Evolutionary conservation across 2,797 vertebrate genomes (phyloP).

Genomic region (Sarcoramphus papa): DNA sequence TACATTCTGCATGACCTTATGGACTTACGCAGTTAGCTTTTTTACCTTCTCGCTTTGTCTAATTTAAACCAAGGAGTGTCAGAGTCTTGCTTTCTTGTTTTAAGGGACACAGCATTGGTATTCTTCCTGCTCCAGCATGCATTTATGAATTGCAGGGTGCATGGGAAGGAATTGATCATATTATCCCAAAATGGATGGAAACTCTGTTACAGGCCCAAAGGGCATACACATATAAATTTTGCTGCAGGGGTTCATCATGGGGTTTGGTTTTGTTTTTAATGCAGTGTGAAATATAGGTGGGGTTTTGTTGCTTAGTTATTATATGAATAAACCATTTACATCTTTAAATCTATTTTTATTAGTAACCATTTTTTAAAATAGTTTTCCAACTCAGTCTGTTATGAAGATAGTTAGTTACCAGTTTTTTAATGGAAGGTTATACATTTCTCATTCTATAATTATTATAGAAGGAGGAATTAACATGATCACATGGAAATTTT

Average conservation of each 20-base stretch:
- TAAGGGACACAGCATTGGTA: background rate
- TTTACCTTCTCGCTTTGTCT: background rate
- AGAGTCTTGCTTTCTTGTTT: background rate
- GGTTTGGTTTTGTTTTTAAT: background rate
- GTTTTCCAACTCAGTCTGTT: background rate
- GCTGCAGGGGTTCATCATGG: background rate
- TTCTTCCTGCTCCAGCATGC: background rate
- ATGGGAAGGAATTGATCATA: background rate
- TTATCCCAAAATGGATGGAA: background rate
- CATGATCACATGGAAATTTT: constrained; percentile 52
- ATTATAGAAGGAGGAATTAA: constrained; percentile 49
- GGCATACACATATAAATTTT: background rate
- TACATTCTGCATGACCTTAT: background rate
- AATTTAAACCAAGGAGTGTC: background rate
- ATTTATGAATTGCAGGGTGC: background rate
- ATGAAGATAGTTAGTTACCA: background rate
- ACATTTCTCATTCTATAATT: constrained; percentile 42
- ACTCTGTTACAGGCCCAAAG: background rate
- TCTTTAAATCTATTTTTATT: constrained; percentile 5
- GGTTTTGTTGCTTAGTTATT: background rate
- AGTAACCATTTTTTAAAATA: background rate
- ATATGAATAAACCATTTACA: background rate
- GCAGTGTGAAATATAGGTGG: background rate
- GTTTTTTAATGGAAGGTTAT: constrained; percentile 49
- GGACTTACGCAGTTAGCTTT: background rate